Evolutionary conservation across 2,797 vertebrate genomes (phyloP), one percentile per base, ranked within the genome.

Genomic region (Parauchenoglanis punctatus): DNA sequence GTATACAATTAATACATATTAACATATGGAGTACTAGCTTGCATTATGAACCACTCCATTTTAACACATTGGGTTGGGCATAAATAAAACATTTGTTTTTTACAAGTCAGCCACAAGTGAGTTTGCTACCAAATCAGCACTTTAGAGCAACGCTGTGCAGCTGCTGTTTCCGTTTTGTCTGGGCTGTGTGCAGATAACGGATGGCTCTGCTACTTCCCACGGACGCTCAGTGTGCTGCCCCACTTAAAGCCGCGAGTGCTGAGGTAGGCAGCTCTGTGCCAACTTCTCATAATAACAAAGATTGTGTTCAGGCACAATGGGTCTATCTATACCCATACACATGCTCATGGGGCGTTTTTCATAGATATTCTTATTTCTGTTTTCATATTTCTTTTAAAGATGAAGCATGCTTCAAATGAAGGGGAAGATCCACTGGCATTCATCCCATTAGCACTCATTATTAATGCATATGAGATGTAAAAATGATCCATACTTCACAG

Each of bases 161-260:
- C 6, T 65, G 77, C 40, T 89, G 68, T 52, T 90, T 91, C 76
- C 70, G 31, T 85, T 82, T 76, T 85, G 56, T 86, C 67, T 25
- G 85, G 81, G 35, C 91, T 86, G 88, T 91, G 73, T 88, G 63
- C 70, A 7, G 70, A 92, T 92, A 94, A 94, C 89, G 93, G 94
- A 95, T 92, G 86, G 94, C 91, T 89, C 93, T 91, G 93, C 94
- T 95, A 93, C 80, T 90, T 86, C 86, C 52, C 77, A 91, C 92
- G 91, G n/a, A 87, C 87, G 88, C 84, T 91, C 6, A 67, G 40
- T 85, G 76, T 49, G 63, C 81, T 94, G 94, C 89, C 95, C 95
- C 93, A 96, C 91, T 95, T 95, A 91, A 86, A 86, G 91, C 80
- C 83, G 67, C 72, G 68, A 23, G 35, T 94, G 94, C 94, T 95